A percentile compares a stretch with the other conserved stretches of the same genome.
These are phyloP conservation scores for Glomeris maerens DNA, from an alignment of 1,140 invertebrate species.

Conservation along the genomic window DNA sequence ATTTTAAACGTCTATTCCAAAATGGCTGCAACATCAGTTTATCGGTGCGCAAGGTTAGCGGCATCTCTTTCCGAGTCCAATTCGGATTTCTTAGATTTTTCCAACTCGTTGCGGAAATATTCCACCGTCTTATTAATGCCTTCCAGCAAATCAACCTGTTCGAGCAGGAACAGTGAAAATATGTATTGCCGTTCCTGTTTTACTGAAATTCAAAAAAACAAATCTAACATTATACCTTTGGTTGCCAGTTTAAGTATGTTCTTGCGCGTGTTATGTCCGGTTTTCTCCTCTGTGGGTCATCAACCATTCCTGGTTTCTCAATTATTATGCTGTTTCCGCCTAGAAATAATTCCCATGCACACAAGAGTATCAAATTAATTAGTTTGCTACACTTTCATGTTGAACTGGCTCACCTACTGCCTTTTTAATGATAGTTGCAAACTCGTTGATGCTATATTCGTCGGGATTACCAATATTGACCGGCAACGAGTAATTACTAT, in stretches of 20 bases:
- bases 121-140: constrained; percentile 78
- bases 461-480: constrained; percentile 97
- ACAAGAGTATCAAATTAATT: constrained; percentile 7
- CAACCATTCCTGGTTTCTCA: constrained; percentile 67
- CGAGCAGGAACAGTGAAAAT: too few species aligned
- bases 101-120: constrained; percentile 78
- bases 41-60: too few species aligned
- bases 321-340: constrained; percentile 72
- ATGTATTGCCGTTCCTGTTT: not conserved
- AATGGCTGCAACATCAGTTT: too few species aligned
- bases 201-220: constrained; percentile 1
- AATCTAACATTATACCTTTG: constrained; percentile 50
- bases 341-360: constrained; percentile 37
- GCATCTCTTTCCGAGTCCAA: too few species aligned
- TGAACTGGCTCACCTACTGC: constrained; percentile 32
- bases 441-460: constrained; percentile 92
- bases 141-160: constrained; percentile 55
- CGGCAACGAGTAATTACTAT: constrained; percentile 80
- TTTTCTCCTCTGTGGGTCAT: constrained; percentile 85
- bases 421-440: constrained; percentile 81
- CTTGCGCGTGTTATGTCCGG: constrained; percentile 87
- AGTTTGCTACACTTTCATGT: not conserved
- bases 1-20: too few species aligned
- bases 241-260: constrained; percentile 75
- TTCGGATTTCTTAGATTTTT: constrained; percentile 34